A percentile compares a stretch with the other conserved stretches of the same genome.
Evolutionary conservation across 1,140 invertebrate species (phyloP).

Genomic region (Penaeus chinensis): DNA sequence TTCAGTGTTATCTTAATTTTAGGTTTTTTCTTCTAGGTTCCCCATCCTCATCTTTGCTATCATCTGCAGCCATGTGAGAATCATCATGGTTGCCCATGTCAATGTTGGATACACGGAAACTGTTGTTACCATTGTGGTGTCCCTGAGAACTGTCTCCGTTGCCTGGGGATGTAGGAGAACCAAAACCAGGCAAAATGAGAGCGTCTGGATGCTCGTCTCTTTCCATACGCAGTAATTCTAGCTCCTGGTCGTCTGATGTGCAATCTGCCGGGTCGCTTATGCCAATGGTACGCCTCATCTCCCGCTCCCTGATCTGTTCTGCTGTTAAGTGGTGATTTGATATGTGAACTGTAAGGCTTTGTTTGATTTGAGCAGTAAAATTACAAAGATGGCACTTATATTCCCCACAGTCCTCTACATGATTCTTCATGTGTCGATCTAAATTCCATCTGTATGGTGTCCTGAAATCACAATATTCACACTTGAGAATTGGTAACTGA

Average conservation of each 20-base stretch:
- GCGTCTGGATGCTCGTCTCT: constrained; percentile 63
- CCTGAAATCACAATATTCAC: constrained; percentile 90
- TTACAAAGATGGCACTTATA: constrained; percentile 89
- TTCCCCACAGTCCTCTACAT: constrained; percentile 79
- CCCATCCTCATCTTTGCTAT: constrained; percentile 63
- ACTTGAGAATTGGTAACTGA: constrained; percentile 93
- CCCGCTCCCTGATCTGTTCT: constrained; percentile 71
- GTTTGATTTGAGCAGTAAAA: constrained; percentile 92
- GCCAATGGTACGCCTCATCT: constrained; percentile 68
- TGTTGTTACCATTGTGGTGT: constrained; percentile 48
- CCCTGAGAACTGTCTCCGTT: constrained; percentile 28
- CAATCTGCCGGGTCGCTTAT: constrained; percentile 57
- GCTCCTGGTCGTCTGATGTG: constrained; percentile 66
- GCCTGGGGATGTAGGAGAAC: constrained; percentile 27
- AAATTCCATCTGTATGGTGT: constrained; percentile 94
- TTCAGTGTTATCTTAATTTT: constrained; percentile 65
- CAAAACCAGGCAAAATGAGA: constrained; percentile 46
- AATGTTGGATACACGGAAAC: constrained; percentile 62
- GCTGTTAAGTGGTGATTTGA: constrained; percentile 81
- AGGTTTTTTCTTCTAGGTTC: constrained; percentile 63
- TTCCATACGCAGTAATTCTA: constrained; percentile 71
- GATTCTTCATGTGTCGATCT: constrained; percentile 91
- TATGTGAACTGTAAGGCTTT: constrained; percentile 91
- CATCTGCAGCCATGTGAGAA: constrained; percentile 65
- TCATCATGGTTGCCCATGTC: constrained; percentile 73